Percentiles rank a stretch among this genome's conserved stretches.
Evolutionary conservation across 2,113 vertebrate genomes (phyloP).

Genomic region (Garra rufa): DNA sequence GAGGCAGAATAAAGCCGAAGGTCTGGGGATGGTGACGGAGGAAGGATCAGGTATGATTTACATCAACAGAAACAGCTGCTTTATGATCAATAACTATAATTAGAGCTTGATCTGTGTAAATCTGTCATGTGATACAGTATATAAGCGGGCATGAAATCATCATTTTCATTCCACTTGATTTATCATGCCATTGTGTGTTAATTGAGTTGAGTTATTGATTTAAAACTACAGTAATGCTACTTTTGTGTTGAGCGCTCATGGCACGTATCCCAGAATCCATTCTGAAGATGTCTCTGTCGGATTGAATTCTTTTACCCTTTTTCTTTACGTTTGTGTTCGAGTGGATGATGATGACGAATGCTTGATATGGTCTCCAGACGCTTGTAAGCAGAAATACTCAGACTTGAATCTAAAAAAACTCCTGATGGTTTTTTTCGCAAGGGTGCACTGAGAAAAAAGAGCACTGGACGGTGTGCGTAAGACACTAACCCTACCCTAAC

Average conservation of each 20-base stretch:
- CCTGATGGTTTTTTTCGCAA: constrained; percentile 33
- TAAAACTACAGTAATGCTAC: neutral
- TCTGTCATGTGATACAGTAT: neutral
- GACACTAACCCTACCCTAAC: constrained; percentile 25
- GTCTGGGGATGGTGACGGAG: constrained; percentile 96
- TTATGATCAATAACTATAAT: neutral
- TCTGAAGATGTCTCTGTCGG: constrained; percentile 18
- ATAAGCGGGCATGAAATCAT: neutral
- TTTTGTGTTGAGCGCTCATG: neutral
- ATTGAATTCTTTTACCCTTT: constrained; percentile 51
- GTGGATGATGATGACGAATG: constrained; percentile 13
- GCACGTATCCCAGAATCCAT: constrained; percentile 11
- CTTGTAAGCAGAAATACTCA: neutral
- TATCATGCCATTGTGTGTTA: neutral
- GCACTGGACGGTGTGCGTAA: neutral
- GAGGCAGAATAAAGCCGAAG: constrained; percentile 96
- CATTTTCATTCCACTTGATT: neutral
- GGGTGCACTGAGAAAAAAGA: constrained; percentile 60
- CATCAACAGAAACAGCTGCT: neutral
- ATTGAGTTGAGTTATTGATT: neutral
- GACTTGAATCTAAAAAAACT: neutral
- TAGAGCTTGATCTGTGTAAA: neutral
- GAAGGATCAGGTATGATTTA: constrained; percentile 89
- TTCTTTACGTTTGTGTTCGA: neutral
- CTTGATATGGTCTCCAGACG: neutral